phyloP scores from a whole-genome alignment of 1,140 invertebrate genomes.

The Drosophila mauritiana region DNA sequence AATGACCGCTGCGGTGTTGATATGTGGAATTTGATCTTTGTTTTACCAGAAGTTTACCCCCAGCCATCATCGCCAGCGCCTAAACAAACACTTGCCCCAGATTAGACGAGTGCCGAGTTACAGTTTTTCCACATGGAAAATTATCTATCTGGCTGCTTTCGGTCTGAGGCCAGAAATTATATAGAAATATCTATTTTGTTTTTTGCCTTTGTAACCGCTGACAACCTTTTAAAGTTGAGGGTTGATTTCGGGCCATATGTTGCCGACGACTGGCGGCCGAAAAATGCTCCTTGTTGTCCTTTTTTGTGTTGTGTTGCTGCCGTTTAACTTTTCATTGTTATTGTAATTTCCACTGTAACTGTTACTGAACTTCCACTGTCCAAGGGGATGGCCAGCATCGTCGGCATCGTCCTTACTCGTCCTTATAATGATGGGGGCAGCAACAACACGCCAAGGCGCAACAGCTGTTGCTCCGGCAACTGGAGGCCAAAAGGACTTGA shows the following conservation, averaged over 20 bases:
- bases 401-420: conserved; percentile 12
- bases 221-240: conserved; percentile 68
- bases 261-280: conserved; percentile 32
- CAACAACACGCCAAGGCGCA: conserved; percentile 48
- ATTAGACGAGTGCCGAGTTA: conserved; percentile 68
- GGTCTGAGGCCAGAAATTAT: conserved; percentile 23
- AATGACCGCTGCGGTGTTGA: conserved; percentile 58
- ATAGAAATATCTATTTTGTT: conserved; percentile 37
- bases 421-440: conserved; percentile 59
- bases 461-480: conserved; percentile 76
- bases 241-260: conserved; percentile 68
- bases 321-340: conserved; percentile 82
- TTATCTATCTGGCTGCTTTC: conserved; percentile 36
- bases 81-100: conserved; percentile 70
- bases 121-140: conserved; percentile 39
- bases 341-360: conserved; percentile 75
- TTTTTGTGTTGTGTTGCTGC: conserved; percentile 70
- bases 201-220: conserved; percentile 51
- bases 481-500: conserved; percentile 48
- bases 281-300: conserved; percentile 64
- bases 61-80: conserved; percentile 18
- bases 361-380: conserved; percentile 31
- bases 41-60: conserved; percentile 29
- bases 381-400: conserved; percentile 30
- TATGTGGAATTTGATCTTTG: conserved; percentile 78